Base-by-base conservation (phyloP, 2,797 vertebrate species). In the Fistularia tabacaria region DNA sequence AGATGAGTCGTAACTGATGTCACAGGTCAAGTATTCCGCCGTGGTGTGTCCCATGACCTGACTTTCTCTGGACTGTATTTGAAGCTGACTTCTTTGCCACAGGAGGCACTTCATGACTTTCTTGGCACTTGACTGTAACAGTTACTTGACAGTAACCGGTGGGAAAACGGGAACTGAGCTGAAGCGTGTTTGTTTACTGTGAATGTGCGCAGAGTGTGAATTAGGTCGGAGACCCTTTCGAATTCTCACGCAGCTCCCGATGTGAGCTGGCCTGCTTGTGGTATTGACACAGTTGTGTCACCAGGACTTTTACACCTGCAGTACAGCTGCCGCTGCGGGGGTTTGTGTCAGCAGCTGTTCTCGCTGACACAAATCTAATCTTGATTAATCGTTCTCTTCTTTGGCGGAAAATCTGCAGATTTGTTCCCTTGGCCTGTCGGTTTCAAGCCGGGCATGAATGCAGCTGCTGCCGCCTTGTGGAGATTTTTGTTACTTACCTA, bases 401-500 rank as follows among this genome's bases (percentile, higher is more conserved):
- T 6, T 38, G 38, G 12, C 12, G 7, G 3, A 40, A 8, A 2
- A 13, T 13, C 42, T 1, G n/a, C 43, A 13, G 25, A 25, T 25
- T 10, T 13, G 14, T 12, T 11, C 7, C 3, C 39, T 45, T 8
- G n/a, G 12, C 1, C 0, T 25, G 25, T 25, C 2, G 0, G 1
- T 36, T 7, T 59, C n/a, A 0, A 4, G 8, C 25, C 14, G 15
- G 6, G 36, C 57, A 43, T 60, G 4, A 46, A 8, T 5, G 52
- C 12, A 3, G 15, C 14, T 79, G 67, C 79, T 74, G 82, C 86
- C 84, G 64, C 52, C 84, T 76, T 44, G 72, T 86, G 87, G 83
- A 45, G 1, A 1, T 7, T 8, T 8, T 41, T 38, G 0, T 10
- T 38, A 39, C 15, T 36, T 36, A 48, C 38, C 48, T 64, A 49